These are phyloP conservation scores for Drosophila siamana DNA, from an alignment of 2,888 invertebrate genomes.

Conservation along the genomic window DNA sequence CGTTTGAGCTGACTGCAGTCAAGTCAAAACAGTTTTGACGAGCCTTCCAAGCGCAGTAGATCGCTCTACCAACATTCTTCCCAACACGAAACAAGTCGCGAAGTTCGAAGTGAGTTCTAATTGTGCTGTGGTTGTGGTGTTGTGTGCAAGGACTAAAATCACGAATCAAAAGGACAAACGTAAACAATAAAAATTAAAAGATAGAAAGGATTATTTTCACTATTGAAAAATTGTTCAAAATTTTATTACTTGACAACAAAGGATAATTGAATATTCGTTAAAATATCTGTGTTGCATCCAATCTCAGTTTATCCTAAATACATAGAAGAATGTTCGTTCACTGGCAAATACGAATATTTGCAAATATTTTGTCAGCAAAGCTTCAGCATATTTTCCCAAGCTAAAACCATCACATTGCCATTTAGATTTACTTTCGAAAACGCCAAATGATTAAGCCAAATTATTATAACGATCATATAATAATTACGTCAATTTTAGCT, in stretches of 20 bases:
- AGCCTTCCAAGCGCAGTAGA: constrained; percentile 79
- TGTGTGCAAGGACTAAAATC: constrained; percentile 22
- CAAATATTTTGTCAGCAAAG: not conserved
- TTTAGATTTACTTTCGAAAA: constrained; percentile 41
- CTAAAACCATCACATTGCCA: constrained; percentile 28
- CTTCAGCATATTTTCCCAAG: constrained; percentile 12
- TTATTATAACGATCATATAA: constrained; percentile 28
- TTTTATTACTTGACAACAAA: not conserved
- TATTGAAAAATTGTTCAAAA: not conserved
- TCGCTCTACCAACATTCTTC: constrained; percentile 23
- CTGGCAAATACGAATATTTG: not conserved
- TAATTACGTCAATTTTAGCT: constrained; percentile 44
- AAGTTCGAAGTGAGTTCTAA: constrained; percentile 59
- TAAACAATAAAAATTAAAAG: not conserved
- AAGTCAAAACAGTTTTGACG: constrained; percentile 81
- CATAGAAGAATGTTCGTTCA: not conserved
- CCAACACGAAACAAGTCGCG: constrained; percentile 59
- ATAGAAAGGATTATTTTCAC: not conserved
- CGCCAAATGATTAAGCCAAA: constrained; percentile 29
- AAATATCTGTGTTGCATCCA: not conserved
- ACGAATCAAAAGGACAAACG: constrained; percentile 13
- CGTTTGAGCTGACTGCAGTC: constrained; percentile 70
- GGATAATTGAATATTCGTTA: not conserved
- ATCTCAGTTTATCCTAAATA: not conserved
- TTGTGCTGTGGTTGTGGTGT: constrained; percentile 6